A percentile compares a stretch with the other conserved stretches of the same genome.
Conservation (phyloP, 2,888 invertebrate genomes). For the Macrostomum cliftonense region DNA sequence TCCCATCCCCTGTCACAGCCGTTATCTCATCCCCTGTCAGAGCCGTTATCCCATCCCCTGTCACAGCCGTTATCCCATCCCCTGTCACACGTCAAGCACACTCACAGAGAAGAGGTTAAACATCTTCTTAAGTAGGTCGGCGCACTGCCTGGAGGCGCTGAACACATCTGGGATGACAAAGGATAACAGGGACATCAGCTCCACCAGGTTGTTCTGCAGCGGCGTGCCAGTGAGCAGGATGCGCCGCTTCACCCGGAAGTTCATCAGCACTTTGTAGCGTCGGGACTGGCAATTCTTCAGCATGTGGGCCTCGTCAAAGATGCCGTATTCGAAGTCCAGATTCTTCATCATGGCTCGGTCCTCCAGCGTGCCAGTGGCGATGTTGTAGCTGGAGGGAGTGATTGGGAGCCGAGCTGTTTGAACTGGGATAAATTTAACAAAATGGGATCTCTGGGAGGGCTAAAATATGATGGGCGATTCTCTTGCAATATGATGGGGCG, state of each 20-base stretch:
- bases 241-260: slow-evolving; percentile 59
- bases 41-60: too few relatives aligned
- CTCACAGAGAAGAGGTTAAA: slow-evolving; percentile 46
- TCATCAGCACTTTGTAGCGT: slow-evolving; percentile 66
- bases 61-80: too few relatives aligned
- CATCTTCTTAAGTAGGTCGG: slow-evolving; percentile 63
- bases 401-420: too few relatives aligned
- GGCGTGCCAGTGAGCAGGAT: slow-evolving; percentile 83
- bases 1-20: too few relatives aligned
- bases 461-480: too few relatives aligned
- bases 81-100: too few relatives aligned
- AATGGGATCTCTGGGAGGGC: too few relatives aligned
- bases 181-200: slow-evolving; percentile 77
- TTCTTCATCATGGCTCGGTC: slow-evolving; percentile 74
- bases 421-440: too few relatives aligned
- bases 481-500: too few relatives aligned
- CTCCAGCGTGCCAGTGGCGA: slow-evolving; percentile 66
- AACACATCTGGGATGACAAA: slow-evolving; percentile 93
- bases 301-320: slow-evolving; percentile 95
- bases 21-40: too few relatives aligned
- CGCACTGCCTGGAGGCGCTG: slow-evolving; percentile 48
- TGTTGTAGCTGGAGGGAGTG: slow-evolving; percentile 43
- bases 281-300: slow-evolving; percentile 86
- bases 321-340: slow-evolving; percentile 61
- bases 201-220: slow-evolving; percentile 78